phyloP scores from a whole-genome alignment of 2,113 vertebrate genomes.

The Athene cunicularia region DNA sequence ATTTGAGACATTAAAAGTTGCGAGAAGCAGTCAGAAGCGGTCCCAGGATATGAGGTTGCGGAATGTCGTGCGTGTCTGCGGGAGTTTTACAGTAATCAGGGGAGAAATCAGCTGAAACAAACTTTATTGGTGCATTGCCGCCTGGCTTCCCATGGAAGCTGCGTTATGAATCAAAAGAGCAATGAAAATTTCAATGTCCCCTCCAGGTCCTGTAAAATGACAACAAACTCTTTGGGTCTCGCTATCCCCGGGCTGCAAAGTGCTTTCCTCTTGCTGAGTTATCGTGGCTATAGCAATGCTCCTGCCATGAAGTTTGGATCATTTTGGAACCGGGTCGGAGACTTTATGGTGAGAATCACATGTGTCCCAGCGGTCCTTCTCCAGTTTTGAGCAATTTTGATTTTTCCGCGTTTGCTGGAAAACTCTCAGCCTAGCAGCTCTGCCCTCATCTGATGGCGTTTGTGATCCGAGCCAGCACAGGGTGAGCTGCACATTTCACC shows the following conservation, averaged over 20 bases:
- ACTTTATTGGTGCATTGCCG: background rate
- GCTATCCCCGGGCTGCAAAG: background rate
- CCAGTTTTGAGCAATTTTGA: background rate
- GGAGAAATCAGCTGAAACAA: constrained; percentile 22
- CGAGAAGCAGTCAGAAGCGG: background rate
- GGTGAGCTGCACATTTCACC: background rate
- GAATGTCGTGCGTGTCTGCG: background rate
- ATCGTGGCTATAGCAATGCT: rapidly evolving
- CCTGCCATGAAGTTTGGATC: background rate
- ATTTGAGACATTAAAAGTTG: background rate
- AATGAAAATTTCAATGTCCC: background rate
- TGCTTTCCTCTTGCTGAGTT: background rate
- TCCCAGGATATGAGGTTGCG: background rate
- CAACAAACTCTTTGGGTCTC: background rate
- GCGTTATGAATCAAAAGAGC: constrained; percentile 15
- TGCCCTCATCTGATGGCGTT: rapidly evolving
- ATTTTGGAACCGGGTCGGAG: background rate
- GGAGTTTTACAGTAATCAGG: background rate
- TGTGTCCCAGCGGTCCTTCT: background rate
- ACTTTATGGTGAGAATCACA: background rate
- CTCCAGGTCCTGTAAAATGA: background rate
- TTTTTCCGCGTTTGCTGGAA: background rate
- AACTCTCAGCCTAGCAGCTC: background rate
- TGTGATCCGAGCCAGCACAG: background rate
- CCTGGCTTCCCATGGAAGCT: background rate